Conservation (phyloP, 2,888 invertebrate species). For the Phortica magna region DNA sequence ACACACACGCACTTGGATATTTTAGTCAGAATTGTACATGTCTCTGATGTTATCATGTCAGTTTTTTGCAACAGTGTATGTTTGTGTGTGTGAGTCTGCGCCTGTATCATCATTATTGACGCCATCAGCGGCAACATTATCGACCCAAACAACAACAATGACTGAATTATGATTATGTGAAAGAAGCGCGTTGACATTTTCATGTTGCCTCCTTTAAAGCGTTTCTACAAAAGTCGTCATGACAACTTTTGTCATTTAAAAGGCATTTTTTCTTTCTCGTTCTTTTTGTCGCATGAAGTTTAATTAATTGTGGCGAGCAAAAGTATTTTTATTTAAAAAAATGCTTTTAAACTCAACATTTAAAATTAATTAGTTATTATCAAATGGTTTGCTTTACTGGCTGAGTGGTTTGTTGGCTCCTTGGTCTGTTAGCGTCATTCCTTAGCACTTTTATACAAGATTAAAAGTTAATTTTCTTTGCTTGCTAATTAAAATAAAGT, state of each 20-base stretch:
- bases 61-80: slow-evolving; percentile 2
- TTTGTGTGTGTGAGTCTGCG: slow-evolving; percentile 12
- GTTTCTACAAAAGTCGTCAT: not conserved
- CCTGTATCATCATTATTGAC: not conserved
- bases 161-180: not conserved
- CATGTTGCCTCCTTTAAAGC: not conserved
- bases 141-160: not conserved
- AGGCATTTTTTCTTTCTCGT: too few species aligned
- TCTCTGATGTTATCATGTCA: slow-evolving; percentile 28
- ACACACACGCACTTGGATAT: slow-evolving; percentile 43
- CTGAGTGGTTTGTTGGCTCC: too few species aligned
- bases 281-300: too few species aligned
- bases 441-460: too few species aligned
- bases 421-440: too few species aligned
- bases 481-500: not conserved
- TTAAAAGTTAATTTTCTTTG: too few species aligned
- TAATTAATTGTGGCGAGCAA: too few species aligned
- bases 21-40: slow-evolving; percentile 36
- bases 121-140: slow-evolving; percentile 24
- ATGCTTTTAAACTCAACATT: too few species aligned
- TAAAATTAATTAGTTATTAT: too few species aligned
- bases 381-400: too few species aligned
- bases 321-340: too few species aligned
- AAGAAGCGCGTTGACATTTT: not conserved
- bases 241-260: too few species aligned